Conservation (phyloP, 1,140 invertebrate species). For the Caenorhabditis elegans region WBcel235 BX284604.4:565001-565500, state of each 20-base stretch:
- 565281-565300: background rate
- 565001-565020: background rate
- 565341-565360: background rate
- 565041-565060: conserved; percentile 1
- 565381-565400: conserved; percentile 31
- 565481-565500: background rate
- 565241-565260: conserved; percentile 6
- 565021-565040: conserved; percentile 22
- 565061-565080: background rate
- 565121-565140: background rate
- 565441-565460: background rate
- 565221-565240: conserved; percentile 15
- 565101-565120: too few species aligned
- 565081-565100: conserved; percentile 29
- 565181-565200: conserved; percentile 28
- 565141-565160: background rate
- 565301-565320: conserved; percentile 15
- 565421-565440: conserved; percentile 26
- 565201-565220: conserved; percentile 29
- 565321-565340: background rate
- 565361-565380: conserved; percentile 25
- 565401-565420: conserved; percentile 7
- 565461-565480: conserved; percentile 12
- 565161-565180: background rate
- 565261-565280: conserved; percentile 15